Base-by-base conservation (phyloP, 2,113 vertebrate genomes). In the Platysternon megacephalum region DNA sequence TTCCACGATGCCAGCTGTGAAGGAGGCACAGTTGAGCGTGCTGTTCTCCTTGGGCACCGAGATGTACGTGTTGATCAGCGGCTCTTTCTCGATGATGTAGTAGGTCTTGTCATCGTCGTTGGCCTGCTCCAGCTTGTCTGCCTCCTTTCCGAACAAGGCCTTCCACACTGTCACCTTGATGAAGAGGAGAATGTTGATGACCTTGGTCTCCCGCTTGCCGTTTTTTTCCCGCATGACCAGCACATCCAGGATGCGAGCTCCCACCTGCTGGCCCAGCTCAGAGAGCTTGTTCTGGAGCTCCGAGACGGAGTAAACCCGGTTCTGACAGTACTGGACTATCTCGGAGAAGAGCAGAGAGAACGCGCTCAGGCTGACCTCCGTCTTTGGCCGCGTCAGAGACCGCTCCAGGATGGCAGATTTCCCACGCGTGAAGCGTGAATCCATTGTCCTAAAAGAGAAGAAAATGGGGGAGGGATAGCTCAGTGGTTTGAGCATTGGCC, bases 311-410 rank as follows among this genome's bases (percentile, higher is more conserved):
- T 99, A 99, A 19, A 99, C 99, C 0, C 99, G 99, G 96, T 98
- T 99, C 98, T 99, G 99, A 86, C 99, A 99, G 97, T 99, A 99
- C 98, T 99, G 99, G 5, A 99, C 99, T 97, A 99, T 99, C 98
- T 99, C 99, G 0, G 99, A 99, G 98, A 99, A 99, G 17, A 99
- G 98, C 32, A 99, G 97, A 1, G 99, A 99, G 46, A 99, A 99
- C 24, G 99, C 98, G 26, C 99, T 99, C 78, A 99, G 97, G 93
- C 98, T 98, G 46, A 99, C 99, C 87, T 99, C 99, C 0, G 98
- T 98, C 96, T 99, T 99, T 0, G 99, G 99, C 21, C 99, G 98
- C 8, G 98, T 98, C 82, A 99, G 97, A 0, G 99, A 98, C 0
- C 99, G 99, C 96, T 99, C 99, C 94, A 99, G 96, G 74, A 99